Percentiles rank a stretch among this genome's conserved stretches.
Conservation (phyloP, 2,113 vertebrate genomes). For the Athene cunicularia region DNA sequence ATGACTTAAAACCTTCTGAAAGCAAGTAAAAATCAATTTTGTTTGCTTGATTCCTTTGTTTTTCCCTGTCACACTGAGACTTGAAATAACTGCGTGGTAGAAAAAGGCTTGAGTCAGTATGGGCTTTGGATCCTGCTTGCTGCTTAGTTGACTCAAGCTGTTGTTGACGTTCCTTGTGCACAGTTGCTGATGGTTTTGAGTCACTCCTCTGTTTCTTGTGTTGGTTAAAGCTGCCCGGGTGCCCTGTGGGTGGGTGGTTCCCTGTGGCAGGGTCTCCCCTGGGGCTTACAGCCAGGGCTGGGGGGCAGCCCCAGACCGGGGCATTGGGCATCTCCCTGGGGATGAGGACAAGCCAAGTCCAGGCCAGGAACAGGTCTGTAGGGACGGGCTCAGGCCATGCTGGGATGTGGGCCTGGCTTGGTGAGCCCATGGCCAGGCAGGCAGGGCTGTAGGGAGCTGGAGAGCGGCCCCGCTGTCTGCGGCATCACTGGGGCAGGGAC, state of each 20-base stretch:
- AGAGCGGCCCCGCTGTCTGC: rapidly evolving
- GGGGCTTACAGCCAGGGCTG: rapidly evolving
- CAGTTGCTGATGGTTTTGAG: not conserved
- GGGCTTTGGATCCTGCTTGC: not conserved
- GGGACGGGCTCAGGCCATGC: rapidly evolving
- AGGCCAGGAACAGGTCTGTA: not conserved
- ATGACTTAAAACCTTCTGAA: not conserved
- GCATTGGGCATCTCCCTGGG: not conserved
- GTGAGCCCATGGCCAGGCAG: rapidly evolving
- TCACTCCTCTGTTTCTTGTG: rapidly evolving
- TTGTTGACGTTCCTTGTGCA: not conserved
- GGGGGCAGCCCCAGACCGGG: no score
- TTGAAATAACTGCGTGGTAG: not conserved
- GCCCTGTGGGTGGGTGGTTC: not conserved
- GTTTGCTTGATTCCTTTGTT: not conserved
- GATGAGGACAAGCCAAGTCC: not conserved
- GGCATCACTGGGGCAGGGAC: not conserved
- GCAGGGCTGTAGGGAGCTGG: not conserved
- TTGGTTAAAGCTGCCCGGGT: not conserved
- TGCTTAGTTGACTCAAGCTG: not conserved
- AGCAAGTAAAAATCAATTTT: not conserved
- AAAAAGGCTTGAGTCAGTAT: not conserved
- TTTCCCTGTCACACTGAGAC: not conserved
- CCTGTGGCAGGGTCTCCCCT: not conserved
- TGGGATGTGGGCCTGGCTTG: not conserved